Percentiles rank a stretch among this genome's conserved stretches.
phyloP scores from a whole-genome alignment of 2,888 invertebrate species.

The Thyatira batis region DNA sequence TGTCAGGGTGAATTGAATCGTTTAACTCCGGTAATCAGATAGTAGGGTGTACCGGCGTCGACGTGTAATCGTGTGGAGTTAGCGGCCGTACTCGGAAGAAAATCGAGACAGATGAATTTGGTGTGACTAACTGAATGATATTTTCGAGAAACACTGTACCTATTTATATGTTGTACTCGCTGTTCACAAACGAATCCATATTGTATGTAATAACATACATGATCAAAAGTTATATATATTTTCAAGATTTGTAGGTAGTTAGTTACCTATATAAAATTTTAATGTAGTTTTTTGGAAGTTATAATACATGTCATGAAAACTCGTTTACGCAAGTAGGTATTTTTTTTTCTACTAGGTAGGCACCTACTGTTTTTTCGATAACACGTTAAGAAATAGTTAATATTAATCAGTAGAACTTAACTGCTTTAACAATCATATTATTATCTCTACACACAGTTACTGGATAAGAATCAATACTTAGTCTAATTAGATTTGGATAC shows the following conservation, averaged over 20 bases:
- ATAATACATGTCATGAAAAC: too few species aligned
- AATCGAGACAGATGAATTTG: neutral
- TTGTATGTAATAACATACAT: too few species aligned
- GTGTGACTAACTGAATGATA: neutral
- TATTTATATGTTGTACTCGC: neutral
- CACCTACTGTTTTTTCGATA: too few species aligned
- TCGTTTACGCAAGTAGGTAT: too few species aligned
- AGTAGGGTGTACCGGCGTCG: neutral
- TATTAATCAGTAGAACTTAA: neutral
- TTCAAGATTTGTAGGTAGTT: too few species aligned
- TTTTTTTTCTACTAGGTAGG: too few species aligned
- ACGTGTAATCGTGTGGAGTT: neutral
- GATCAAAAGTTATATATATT: too few species aligned
- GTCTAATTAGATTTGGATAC: neutral
- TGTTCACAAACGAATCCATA: too few species aligned
- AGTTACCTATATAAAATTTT: too few species aligned
- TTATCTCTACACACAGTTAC: neutral
- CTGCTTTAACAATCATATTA: neutral
- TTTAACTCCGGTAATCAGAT: constrained; percentile 2
- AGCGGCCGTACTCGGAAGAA: neutral
- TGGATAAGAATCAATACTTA: neutral
- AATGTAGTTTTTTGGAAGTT: too few species aligned
- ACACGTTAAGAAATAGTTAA: neutral
- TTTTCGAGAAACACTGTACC: neutral
- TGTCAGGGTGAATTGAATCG: constrained; percentile 3